Percentiles rank a stretch among this genome's conserved stretches.
Conservation (phyloP, 2,113 vertebrate genomes). For the Alligator sinensis region DNA sequence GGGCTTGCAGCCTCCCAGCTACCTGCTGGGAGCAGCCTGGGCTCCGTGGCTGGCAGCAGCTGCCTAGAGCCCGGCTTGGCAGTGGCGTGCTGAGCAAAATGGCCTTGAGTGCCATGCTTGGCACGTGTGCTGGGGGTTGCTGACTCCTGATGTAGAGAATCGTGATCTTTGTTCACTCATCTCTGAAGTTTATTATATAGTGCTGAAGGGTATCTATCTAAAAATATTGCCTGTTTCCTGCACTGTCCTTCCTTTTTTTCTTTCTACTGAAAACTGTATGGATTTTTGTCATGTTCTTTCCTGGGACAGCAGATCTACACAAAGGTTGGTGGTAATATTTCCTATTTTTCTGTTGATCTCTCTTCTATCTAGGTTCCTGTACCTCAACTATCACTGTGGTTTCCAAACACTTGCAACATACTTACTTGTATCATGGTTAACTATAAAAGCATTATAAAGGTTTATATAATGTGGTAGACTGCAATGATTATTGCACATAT, state of each 20-base stretch:
- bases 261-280: background rate
- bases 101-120: too few species aligned
- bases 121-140: too few species aligned
- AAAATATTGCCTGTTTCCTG: background rate
- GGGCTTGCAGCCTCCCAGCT: too few species aligned
- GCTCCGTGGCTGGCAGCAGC: too few species aligned
- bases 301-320: background rate
- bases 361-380: background rate
- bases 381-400: accelerated
- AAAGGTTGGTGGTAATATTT: background rate
- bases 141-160: too few species aligned
- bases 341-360: background rate
- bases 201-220: background rate
- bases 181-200: background rate
- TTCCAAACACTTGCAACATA: background rate
- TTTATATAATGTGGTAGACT: background rate
- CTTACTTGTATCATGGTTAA: background rate
- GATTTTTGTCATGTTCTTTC: background rate
- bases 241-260: background rate
- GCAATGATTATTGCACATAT: too few species aligned
- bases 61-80: too few species aligned
- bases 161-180: background rate
- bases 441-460: accelerated
- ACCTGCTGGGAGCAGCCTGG: too few species aligned
- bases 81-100: too few species aligned